Evolutionary conservation across 2,888 invertebrate species (phyloP).

Genomic region (Amitus sp.): DNA sequence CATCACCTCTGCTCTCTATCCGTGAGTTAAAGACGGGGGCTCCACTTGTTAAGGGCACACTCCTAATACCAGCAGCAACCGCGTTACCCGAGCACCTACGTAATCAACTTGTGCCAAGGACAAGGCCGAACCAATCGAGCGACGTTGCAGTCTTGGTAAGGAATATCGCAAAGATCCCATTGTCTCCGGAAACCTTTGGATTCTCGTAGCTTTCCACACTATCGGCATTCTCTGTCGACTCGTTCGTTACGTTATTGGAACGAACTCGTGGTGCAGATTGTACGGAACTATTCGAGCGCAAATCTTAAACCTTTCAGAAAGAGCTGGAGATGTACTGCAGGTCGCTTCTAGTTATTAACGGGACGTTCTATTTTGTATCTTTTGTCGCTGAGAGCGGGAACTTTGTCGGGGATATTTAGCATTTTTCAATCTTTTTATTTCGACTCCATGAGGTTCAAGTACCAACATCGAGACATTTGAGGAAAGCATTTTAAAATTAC

Average conservation of each 20-base stretch:
- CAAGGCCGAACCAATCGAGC: constrained; percentile 40
- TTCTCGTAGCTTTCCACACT: background rate
- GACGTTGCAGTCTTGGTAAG: constrained; percentile 48
- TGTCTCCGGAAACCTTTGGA: constrained; percentile 45
- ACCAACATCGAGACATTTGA: too few species aligned
- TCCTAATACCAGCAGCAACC: constrained; percentile 50
- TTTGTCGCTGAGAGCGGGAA: too few species aligned
- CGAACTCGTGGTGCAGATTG: too few species aligned
- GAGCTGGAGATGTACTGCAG: too few species aligned
- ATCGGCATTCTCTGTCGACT: too few species aligned
- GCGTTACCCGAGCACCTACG: constrained; percentile 44
- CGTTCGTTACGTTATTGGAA: too few species aligned
- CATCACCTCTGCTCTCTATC: constrained; percentile 65
- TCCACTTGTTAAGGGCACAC: constrained; percentile 50
- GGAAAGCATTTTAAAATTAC: too few species aligned
- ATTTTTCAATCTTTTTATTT: constrained; percentile 23
- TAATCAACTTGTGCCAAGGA: constrained; percentile 39
- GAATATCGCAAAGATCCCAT: constrained; percentile 25
- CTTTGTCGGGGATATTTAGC: background rate
- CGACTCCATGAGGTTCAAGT: too few species aligned
- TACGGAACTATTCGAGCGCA: too few species aligned
- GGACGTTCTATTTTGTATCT: too few species aligned
- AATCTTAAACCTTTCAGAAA: too few species aligned
- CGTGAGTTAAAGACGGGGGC: constrained; percentile 63
- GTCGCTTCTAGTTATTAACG: too few species aligned